A percentile compares a stretch with the other conserved stretches of the same genome.
phyloP scores from a whole-genome alignment of 2,113 vertebrate genomes.

The Microcebus tavaratra region DNA sequence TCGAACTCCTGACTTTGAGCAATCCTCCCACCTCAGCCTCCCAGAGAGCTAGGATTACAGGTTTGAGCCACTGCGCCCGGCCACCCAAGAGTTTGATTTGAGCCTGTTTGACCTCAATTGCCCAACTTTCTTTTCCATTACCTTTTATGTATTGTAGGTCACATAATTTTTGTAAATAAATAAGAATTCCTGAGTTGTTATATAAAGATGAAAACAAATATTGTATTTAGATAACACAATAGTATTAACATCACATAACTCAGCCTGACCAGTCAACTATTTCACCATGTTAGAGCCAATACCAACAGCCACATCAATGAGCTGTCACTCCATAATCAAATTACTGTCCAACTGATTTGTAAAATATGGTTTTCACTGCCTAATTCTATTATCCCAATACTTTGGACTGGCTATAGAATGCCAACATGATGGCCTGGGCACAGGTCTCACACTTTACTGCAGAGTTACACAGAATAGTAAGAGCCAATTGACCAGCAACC shows the following conservation, averaged over 20 bases:
- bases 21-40: too few species aligned
- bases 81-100: not conserved
- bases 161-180: constrained; percentile 10
- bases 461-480: not conserved
- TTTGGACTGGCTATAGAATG: not conserved
- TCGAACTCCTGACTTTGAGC: too few species aligned
- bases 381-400: not conserved
- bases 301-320: not conserved
- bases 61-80: too few species aligned
- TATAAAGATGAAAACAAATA: not conserved
- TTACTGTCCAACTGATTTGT: not conserved
- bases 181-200: not conserved
- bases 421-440: not conserved
- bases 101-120: not conserved
- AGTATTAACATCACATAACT: not conserved
- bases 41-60: too few species aligned
- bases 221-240: not conserved
- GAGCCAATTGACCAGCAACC: not conserved
- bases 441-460: not conserved
- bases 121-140: not conserved
- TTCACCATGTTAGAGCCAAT: not conserved
- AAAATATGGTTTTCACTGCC: not conserved
- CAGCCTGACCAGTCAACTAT: not conserved
- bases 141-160: not conserved
- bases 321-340: not conserved